These are phyloP conservation scores for Myoxocephalus aenaeus DNA, from an alignment of 2,797 vertebrate species.

Conservation along the genomic window DNA sequence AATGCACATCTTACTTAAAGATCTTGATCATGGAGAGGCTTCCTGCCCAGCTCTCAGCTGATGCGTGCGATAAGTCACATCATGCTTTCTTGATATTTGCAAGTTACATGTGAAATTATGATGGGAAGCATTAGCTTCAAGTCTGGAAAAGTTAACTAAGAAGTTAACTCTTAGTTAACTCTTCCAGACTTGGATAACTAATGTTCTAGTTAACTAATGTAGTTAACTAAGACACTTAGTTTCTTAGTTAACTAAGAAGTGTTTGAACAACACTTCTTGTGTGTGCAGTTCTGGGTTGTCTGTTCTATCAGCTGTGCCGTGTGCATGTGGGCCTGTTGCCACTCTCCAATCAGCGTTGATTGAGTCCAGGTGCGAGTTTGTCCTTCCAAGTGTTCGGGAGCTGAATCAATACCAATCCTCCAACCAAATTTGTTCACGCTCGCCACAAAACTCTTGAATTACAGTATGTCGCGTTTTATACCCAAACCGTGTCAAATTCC, in stretches of 20 bases:
- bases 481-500: constrained; percentile 48
- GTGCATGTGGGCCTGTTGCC: constrained; percentile 67
- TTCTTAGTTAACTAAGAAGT: too few relatives aligned
- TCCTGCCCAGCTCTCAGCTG: background rate
- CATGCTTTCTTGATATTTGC: constrained; percentile 28
- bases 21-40: background rate
- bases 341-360: constrained; percentile 77
- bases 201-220: too few relatives aligned
- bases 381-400: constrained; percentile 73
- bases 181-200: too few relatives aligned
- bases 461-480: constrained; percentile 31
- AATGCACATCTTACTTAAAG: constrained; percentile 17
- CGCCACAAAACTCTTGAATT: constrained; percentile 56
- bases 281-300: constrained; percentile 10
- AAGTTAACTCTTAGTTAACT: too few relatives aligned
- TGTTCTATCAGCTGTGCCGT: constrained; percentile 67
- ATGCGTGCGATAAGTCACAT: background rate
- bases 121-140: constrained; percentile 15
- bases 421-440: constrained; percentile 47
- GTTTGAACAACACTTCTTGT: constrained; percentile 34
- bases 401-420: constrained; percentile 70
- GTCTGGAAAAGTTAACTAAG: background rate
- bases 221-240: too few relatives aligned
- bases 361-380: constrained; percentile 80
- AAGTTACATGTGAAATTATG: constrained; percentile 9